Conservation (phyloP, 1,140 invertebrate species). For the Diachasmimorpha longicaudata region DNA sequence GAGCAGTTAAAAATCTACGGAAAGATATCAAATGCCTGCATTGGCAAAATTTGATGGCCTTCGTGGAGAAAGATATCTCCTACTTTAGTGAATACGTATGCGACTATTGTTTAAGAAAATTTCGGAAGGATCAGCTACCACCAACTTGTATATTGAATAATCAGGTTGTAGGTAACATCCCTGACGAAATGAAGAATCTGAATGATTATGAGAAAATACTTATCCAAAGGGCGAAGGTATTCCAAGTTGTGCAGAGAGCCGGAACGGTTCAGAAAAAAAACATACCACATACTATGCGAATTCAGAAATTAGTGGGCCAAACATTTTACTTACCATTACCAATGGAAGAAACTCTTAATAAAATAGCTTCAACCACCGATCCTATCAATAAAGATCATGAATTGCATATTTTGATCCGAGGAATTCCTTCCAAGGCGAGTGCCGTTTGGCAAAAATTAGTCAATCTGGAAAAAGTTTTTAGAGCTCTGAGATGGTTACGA, state of each 20-base stretch:
- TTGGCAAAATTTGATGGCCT: neutral
- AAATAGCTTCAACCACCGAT: neutral
- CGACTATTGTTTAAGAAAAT: neutral
- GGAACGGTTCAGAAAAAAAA: slow-evolving; percentile 6
- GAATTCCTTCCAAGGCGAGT: neutral
- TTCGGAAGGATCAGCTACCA: neutral
- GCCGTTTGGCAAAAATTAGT: neutral
- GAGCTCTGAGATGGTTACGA: neutral
- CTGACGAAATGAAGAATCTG: neutral
- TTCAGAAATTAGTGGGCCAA: neutral
- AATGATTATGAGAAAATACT: neutral
- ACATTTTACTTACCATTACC: neutral
- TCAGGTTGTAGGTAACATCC: neutral
- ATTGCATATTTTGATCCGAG: neutral
- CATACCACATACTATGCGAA: neutral
- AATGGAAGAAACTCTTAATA: neutral
- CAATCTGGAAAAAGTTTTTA: neutral
- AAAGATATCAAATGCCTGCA: no score
- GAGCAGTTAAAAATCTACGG: neutral
- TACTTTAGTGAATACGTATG: neutral
- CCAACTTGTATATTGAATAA: neutral
- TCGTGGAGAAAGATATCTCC: neutral
- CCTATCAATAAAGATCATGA: slow-evolving; percentile 4
- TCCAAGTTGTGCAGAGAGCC: slow-evolving; percentile 3
- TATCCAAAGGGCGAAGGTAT: neutral